These are phyloP conservation scores for Euzophera pinguis DNA, from an alignment of 2,888 invertebrate species.

Conservation along the genomic window DNA sequence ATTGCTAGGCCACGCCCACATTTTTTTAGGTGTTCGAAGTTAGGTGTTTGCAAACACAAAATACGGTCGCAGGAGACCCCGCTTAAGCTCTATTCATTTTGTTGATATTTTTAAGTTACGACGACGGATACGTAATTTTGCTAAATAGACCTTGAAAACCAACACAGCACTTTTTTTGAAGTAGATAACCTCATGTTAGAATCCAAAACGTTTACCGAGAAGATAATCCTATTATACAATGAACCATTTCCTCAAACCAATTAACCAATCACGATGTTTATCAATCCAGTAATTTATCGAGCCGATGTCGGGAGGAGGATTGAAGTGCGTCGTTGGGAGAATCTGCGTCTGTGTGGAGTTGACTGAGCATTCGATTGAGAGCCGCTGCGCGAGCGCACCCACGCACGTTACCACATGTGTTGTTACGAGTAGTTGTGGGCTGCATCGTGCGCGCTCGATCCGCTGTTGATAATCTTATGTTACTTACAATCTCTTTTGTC, in stretches of 20 bases:
- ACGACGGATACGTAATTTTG: no score
- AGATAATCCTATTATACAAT: background rate
- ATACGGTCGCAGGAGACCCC: no score
- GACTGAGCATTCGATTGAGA: constrained; percentile 38
- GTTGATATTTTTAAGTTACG: no score
- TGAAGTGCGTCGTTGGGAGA: constrained; percentile 29
- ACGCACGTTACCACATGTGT: constrained; percentile 26
- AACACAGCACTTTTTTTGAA: no score
- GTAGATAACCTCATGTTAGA: no score
- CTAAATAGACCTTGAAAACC: no score
- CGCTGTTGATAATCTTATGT: background rate
- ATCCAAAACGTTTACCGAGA: background rate
- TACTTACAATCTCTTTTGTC: no score
- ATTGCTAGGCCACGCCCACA: no score
- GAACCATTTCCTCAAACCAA: constrained; percentile 1
- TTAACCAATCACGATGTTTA: constrained; percentile 14
- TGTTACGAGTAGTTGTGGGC: no score
- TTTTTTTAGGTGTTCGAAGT: no score
- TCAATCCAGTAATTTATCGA: constrained; percentile 20
- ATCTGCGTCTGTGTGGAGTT: constrained; percentile 54
- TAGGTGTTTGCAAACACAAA: no score
- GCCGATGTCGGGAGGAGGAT: constrained; percentile 20
- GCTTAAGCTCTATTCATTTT: no score
- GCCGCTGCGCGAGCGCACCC: constrained; percentile 18
- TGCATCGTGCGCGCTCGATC: background rate